Base-by-base conservation (phyloP, 2,797 vertebrate genomes). In the Sebastes matsubarae region DNA sequence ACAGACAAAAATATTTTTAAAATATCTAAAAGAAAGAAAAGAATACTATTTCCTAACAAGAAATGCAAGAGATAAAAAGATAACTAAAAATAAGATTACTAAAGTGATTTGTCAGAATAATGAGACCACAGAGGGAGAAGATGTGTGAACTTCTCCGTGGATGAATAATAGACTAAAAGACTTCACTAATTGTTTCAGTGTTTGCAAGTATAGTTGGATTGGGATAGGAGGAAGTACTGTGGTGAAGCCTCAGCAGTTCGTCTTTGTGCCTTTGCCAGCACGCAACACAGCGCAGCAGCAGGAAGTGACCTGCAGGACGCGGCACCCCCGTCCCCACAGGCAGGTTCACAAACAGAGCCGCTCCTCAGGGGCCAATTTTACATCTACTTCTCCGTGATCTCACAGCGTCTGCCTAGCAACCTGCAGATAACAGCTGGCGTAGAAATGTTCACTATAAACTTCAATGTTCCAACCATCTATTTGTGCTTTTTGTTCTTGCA, bases 301-400 rank as follows among this genome's bases (percentile, higher is more conserved):
- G 73, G 75, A 81, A 65, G 79, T 68, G 86, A 82, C 83, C 80
- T 60, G 38, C 1, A 2, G 32, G 12, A 74, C 30, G 50, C 22
- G 25, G 71, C 32, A 7, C 68, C 84, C 73, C 29, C 2, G 11
- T 76, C 71, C 46, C 65, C 34, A 72, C 22, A 5, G 71, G 52
- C 87, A 58, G 80, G 42, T 87, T 83, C 72, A 78, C 34, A 89
- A 89, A 90, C 86, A 88, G 30, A 79, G 77, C 58, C n/a, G 1
- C 63, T 88, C 65, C 32, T 29, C 57, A 14, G 80, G 84, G 87
- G 38, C 22, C 57, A 7, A 12, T 61, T 76, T 59, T 42, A 30
- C 18, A 58, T 79, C 3, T 58, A 38, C 27, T 38, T 52, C 60
- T 50, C 24, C 2, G 1, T 54, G 46, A 75, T 55, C 77, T 63